Conservation (phyloP, 30 jellyfish, hydroid and myxozoan genomes). For the Catostylus mosaicus region DNA sequence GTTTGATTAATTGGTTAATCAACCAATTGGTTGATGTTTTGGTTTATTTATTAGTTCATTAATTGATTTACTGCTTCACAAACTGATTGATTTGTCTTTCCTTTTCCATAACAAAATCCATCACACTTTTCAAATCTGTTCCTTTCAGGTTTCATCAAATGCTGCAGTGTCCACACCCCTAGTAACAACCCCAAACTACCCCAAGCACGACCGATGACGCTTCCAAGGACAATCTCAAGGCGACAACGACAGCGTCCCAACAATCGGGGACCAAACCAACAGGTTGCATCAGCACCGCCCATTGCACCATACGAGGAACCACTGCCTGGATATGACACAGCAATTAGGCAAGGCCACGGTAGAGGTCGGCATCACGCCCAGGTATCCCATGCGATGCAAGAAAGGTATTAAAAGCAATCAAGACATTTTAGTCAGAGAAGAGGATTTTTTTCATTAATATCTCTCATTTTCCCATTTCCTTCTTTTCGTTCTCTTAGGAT, state of each 20-base stretch:
- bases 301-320: constrained; percentile 61
- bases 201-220: constrained; percentile 84
- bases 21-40: not conserved
- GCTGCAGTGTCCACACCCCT: constrained; percentile 98
- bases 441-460: no score
- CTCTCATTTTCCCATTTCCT: no score
- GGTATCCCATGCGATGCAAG: constrained; percentile 5
- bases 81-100: not conserved
- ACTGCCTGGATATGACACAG: constrained; percentile 83
- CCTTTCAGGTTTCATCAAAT: constrained; percentile 82
- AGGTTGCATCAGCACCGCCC: constrained; percentile 42
- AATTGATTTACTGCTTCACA: not conserved
- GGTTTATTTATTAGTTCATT: not conserved
- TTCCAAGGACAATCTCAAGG: constrained; percentile 86
- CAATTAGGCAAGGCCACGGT: constrained; percentile 44
- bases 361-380: constrained; percentile 14
- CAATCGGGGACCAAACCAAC: constrained; percentile 37
- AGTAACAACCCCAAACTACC: constrained; percentile 94
- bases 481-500: no score
- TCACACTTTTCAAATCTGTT: not conserved
- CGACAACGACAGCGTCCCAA: constrained; percentile 17
- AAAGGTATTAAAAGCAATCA: no score
- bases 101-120: not conserved
- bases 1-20: not conserved
- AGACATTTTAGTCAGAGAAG: no score